Base-by-base conservation (phyloP, 2,113 vertebrate genomes). In the Geococcyx californianus region DNA sequence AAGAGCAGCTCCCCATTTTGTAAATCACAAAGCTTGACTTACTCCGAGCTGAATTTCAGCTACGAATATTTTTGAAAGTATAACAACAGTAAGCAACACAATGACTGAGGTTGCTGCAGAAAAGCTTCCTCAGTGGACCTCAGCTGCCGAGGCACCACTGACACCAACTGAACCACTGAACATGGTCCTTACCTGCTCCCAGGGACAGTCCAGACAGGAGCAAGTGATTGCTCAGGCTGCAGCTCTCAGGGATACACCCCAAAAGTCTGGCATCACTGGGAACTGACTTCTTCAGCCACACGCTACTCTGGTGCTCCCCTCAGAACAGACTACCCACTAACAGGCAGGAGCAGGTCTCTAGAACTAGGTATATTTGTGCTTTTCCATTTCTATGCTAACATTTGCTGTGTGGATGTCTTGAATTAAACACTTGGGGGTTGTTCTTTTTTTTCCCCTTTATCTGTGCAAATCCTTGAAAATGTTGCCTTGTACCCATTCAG, bases 91-190 rank as follows among this genome's bases (percentile, higher is more conserved):
- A 51, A 90, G 68, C 73, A n/a, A 16, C 4, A 6, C 15, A 8
- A 75, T 28, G 56, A 66, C 64, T 19, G 23, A 59, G 40, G 33
- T 33, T 2, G 4, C 69, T 33, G 55, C 20, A 28, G 36, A 26
- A 81, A 74, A 84, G 47, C 16, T 63, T 74, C 56, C 60, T 47
- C 0, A 5, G 44, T 40, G 58, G 64, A n/a, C 2, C 1, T 29
- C 73, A 77, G 1, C 31, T 63, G 44, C 58, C 63, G n/a, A 29
- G 42, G 3, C 9, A 16, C 28, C 42, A 33, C 44, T 28, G 51
- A 21, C 51, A 49, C 49, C 31, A 38, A 14, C 0, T 0, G 0
- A 42, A 34, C 9, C 2, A 6, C 51, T 69, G n/a, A 55, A 31
- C 1, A 3, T 15, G 58, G 33, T 67, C 60, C 55, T 94, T 20